Evolutionary conservation across 2,797 vertebrate species (phyloP).

Genomic region (Ptychobarbus kaznakovi): DNA sequence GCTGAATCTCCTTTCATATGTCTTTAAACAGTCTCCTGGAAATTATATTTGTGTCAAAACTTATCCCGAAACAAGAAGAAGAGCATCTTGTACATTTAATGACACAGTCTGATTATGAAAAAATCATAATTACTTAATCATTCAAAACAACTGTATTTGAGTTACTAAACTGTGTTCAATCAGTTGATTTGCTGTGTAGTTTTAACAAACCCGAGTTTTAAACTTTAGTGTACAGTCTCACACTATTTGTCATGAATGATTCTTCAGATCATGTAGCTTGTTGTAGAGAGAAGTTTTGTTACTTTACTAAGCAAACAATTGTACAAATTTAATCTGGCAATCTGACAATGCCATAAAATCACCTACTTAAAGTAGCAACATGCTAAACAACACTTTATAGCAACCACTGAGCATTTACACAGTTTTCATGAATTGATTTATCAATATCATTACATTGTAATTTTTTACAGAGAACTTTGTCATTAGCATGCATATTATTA

Average conservation of each 20-base stretch:
- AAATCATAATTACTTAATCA: background rate
- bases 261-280: background rate
- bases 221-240: background rate
- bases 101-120: background rate
- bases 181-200: background rate
- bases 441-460: background rate
- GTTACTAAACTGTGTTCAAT: background rate
- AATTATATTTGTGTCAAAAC: background rate
- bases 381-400: background rate
- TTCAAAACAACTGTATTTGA: background rate
- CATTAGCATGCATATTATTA: background rate
- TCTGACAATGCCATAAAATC: background rate
- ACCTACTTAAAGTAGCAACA: background rate
- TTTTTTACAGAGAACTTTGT: background rate
- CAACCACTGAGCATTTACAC: background rate
- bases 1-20: background rate
- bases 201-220: background rate
- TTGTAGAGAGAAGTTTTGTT: background rate
- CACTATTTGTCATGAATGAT: background rate
- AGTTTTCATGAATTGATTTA: background rate
- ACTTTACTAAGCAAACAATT: background rate
- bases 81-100: background rate
- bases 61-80: background rate
- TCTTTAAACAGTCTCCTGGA: slow-evolving; percentile 1
- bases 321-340: background rate